A percentile compares a stretch with the other conserved stretches of the same genome.
phyloP scores from a whole-genome alignment of 1,140 invertebrate genomes.

The Heliconius melpomene region DNA sequence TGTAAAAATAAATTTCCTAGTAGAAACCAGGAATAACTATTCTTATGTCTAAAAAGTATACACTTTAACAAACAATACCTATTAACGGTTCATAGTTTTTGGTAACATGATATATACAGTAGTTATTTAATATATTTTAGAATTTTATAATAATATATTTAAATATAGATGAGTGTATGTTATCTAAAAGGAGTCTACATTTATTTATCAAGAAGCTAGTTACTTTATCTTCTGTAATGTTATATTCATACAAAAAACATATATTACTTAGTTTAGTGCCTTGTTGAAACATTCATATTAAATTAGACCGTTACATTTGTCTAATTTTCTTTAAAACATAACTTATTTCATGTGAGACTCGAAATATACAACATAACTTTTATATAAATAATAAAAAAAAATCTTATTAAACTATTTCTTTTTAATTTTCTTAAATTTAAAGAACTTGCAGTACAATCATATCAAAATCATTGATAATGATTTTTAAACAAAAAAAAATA shows the following conservation, averaged over 20 bases:
- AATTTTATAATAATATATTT: neutral
- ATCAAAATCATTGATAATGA: too few species aligned
- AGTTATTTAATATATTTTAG: constrained; percentile 24
- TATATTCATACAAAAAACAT: neutral
- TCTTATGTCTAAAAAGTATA: constrained; percentile 69
- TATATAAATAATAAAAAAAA: neutral
- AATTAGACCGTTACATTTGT: neutral
- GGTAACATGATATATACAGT: constrained; percentile 72
- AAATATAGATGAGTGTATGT: neutral
- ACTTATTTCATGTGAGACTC: neutral
- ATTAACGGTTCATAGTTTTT: constrained; percentile 71
- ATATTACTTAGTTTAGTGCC: neutral
- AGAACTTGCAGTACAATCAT: too few species aligned
- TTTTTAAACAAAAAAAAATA: too few species aligned
- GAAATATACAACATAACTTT: neutral
- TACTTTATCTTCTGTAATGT: neutral
- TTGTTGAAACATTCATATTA: neutral
- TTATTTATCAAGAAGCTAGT: neutral
- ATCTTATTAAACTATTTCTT: too few species aligned
- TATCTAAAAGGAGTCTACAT: neutral
- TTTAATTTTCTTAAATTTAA: too few species aligned
- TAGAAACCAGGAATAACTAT: constrained; percentile 70
- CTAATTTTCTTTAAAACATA: neutral
- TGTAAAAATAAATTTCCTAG: constrained; percentile 79
- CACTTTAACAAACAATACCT: constrained; percentile 72